Evolutionary conservation across 2,113 vertebrate species (phyloP).

Genomic region (Myotis davidii): DNA sequence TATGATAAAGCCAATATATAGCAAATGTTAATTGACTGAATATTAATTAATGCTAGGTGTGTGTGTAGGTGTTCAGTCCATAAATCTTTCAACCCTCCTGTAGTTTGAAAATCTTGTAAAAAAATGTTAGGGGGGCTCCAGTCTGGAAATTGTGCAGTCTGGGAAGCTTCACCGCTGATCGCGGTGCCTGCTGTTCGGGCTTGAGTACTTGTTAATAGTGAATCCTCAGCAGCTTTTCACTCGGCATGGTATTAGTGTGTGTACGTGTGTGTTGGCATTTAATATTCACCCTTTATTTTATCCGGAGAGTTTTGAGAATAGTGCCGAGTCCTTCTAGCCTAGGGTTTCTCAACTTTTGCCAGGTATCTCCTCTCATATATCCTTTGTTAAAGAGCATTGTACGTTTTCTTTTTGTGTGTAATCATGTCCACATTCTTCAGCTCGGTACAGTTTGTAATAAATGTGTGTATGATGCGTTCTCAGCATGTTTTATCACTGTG

Average conservation of each 20-base stretch:
- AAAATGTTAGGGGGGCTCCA: background rate
- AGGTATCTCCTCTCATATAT: rapidly evolving
- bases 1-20: background rate
- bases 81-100: background rate
- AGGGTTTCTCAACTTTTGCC: background rate
- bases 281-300: background rate
- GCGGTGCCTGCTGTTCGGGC: rapidly evolving
- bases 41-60: background rate
- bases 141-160: background rate
- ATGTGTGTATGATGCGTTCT: background rate
- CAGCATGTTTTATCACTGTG: background rate
- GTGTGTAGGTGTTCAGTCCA: rapidly evolving
- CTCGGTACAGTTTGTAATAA: no score
- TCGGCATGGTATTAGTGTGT: rapidly evolving
- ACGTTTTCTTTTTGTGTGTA: background rate
- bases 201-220: background rate
- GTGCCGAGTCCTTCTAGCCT: background rate
- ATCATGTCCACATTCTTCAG: rapidly evolving
- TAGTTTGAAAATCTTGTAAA: background rate
- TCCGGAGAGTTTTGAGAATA: rapidly evolving
- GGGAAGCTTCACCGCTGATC: rapidly evolving
- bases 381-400: background rate
- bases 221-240: rapidly evolving
- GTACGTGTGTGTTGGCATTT: background rate
- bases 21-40: background rate